phyloP scores from a whole-genome alignment of 2,797 vertebrate genomes.

The Arrhamphus sclerolepis region DNA sequence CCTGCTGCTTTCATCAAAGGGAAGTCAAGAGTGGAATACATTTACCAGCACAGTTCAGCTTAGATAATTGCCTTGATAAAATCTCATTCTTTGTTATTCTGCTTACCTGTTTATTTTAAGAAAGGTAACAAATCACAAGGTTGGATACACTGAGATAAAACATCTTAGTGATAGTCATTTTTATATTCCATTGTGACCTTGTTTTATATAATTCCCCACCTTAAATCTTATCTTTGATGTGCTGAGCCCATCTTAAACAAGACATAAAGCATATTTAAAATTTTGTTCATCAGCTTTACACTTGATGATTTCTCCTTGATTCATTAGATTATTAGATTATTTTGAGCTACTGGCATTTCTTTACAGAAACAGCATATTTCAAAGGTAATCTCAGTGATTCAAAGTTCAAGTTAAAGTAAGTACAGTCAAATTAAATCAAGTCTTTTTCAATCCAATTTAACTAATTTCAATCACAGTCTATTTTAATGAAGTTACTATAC shows the following conservation, averaged over 20 bases:
- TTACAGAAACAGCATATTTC: too few species aligned
- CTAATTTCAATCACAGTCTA: too few species aligned
- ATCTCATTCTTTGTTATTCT: constrained; percentile 4
- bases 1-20: constrained; percentile 13
- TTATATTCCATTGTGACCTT: constrained; percentile 16
- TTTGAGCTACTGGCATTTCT: too few species aligned
- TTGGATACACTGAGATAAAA: constrained; percentile 17
- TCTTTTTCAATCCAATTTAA: too few species aligned
- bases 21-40: constrained; percentile 51
- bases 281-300: too few species aligned
- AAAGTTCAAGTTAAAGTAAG: too few species aligned
- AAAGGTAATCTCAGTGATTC: too few species aligned
- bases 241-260: neutral
- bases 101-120: constrained; percentile 58
- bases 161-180: constrained; percentile 1
- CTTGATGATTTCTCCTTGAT: too few species aligned
- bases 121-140: constrained; percentile 27
- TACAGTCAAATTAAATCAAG: too few species aligned
- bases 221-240: neutral
- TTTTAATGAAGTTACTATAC: too few species aligned
- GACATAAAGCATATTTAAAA: neutral
- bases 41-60: constrained; percentile 19
- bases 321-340: too few species aligned
- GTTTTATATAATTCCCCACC: constrained; percentile 4
- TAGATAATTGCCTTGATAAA: constrained; percentile 4